Evolutionary conservation across 1,140 invertebrate genomes (phyloP), one percentile per base, ranked within the genome.

Genomic region (Scaptomyza montana): DNA sequence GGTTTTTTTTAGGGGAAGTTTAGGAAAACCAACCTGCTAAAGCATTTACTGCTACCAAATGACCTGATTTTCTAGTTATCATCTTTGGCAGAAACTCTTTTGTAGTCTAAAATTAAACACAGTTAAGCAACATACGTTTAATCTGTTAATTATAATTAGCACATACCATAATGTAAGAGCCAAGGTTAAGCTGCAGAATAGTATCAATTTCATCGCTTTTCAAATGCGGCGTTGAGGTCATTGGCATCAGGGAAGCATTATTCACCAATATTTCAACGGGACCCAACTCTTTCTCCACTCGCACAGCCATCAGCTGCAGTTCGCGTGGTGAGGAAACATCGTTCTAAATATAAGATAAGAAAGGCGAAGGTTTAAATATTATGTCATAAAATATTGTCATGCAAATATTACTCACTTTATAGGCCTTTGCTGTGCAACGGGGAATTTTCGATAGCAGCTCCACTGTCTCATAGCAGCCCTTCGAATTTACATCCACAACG

Each of bases 41-140:
- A 6, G 91, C 90, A 57, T 91, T 87, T 1, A 92, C 80, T 5
- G 89, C 85, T 30, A 92, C 85, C 60, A 92, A 74, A 28, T 92
- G 91, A 8, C 91, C 91, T 0, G 78, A 80, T 57, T 90, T 89
- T 8, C 90, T 67, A 49, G 74, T 74, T 8, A 92, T 90, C 91
- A 92, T 92, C 62, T 90, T 91, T 2, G 85, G 89, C 50, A 92
- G 46, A 61, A 92, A 92, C 50, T 89, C 87, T 66, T 91, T 90
- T 7, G 89, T 90, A 36, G 91, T 91, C 91, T 87, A 43, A 4
- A 50, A 62, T 45, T n/a, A 6, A 5, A 28, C 39, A 8, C 9
- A 43, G 63, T 28, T 39, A 13, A 50, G 12, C 16, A 51, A 21
- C n/a, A 2, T 3, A 30, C 12, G 1, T 33, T 10, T 19, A 3